A percentile compares a stretch with the other conserved stretches of the same genome.
phyloP scores from a whole-genome alignment of 2,888 invertebrate species.

The Deilephila elpenor region DNA sequence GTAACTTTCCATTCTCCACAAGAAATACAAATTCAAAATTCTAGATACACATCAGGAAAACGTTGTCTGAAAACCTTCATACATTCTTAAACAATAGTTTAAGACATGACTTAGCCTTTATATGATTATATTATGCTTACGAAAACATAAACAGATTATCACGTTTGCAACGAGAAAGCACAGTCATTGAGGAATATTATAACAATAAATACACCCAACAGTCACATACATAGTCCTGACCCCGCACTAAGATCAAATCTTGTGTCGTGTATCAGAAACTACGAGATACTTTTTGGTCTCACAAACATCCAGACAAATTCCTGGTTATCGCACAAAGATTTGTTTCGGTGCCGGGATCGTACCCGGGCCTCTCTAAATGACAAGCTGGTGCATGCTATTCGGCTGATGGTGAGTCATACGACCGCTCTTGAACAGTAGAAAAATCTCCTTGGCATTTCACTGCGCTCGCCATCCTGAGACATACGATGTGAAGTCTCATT shows the following conservation, averaged over 20 bases:
- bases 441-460: no score
- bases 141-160: background rate
- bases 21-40: conserved; percentile 16
- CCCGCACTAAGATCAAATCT: no score
- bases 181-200: background rate
- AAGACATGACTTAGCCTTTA: background rate
- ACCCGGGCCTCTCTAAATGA: no score
- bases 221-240: no score
- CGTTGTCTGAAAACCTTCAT: conserved; percentile 1
- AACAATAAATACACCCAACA: background rate
- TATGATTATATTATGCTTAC: background rate
- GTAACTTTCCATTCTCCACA: background rate
- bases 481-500: no score
- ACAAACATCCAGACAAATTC: background rate
- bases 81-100: background rate
- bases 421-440: no score
- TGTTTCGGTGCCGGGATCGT: no score
- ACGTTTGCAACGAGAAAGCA: background rate
- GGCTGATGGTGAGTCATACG: no score
- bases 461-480: no score
- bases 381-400: no score
- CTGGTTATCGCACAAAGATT: no score
- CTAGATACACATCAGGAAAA: conserved; percentile 22
- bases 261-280: conserved; percentile 5
- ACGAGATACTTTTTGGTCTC: background rate